Conservation (phyloP, 2,888 invertebrate genomes). For the Drosophila gaucha region DNA sequence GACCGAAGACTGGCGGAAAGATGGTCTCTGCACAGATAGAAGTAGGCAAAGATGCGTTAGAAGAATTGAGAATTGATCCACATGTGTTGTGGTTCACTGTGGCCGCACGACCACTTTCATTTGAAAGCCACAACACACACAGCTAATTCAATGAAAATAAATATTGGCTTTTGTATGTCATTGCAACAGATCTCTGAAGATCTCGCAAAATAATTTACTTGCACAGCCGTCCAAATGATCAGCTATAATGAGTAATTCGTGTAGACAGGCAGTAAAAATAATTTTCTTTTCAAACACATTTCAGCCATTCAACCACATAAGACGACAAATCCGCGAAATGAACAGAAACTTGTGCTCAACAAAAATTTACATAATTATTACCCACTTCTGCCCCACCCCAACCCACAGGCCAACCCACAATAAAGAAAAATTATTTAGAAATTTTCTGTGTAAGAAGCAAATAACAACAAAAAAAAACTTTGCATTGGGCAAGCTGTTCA, state of each 20-base stretch:
- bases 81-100: conserved; percentile 35
- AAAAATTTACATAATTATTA: conserved; percentile 73
- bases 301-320: conserved; percentile 50
- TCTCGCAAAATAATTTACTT: conserved; percentile 66
- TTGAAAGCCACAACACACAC: conserved; percentile 37
- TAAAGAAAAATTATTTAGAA: conserved; percentile 49
- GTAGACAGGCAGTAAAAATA: conserved; percentile 74
- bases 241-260: conserved; percentile 73
- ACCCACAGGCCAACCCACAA: conserved; percentile 9
- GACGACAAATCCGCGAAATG: conserved; percentile 60
- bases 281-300: conserved; percentile 34
- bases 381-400: conserved; percentile 39
- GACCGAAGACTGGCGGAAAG: conserved; percentile 92
- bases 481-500: conserved; percentile 46
- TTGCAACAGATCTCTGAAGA: conserved; percentile 60
- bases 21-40: conserved; percentile 87
- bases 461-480: conserved; percentile 22
- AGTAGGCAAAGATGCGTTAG: conserved; percentile 19
- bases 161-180: conserved; percentile 66
- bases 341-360: conserved; percentile 53
- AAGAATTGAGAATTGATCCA: conserved; percentile 13
- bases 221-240: conserved; percentile 62
- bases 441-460: conserved; percentile 39
- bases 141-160: conserved; percentile 33
- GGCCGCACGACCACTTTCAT: conserved; percentile 42